A percentile compares a stretch with the other conserved stretches of the same genome.
These are phyloP conservation scores for Xyrichtys novacula DNA, from an alignment of 2,797 vertebrate species.

Conservation along the genomic window DNA sequence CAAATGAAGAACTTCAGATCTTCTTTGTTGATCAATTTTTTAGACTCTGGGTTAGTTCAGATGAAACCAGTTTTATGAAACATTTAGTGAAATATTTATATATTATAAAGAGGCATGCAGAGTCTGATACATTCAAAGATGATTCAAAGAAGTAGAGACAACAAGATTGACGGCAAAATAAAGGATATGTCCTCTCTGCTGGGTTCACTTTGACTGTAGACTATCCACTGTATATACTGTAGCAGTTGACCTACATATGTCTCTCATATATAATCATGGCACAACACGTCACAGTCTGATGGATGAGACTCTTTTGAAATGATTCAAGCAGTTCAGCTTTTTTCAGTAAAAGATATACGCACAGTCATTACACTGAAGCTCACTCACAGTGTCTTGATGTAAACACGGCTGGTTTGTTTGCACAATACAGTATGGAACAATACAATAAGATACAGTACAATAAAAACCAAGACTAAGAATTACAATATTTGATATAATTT, in stretches of 20 bases:
- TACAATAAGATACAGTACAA: too few species aligned
- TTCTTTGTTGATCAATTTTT: conserved; percentile 12
- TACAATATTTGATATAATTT: too few species aligned
- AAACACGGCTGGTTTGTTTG: too few species aligned
- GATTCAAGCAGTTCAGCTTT: too few species aligned
- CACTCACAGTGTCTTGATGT: too few species aligned
- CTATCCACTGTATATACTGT: not conserved
- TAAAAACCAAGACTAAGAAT: too few species aligned
- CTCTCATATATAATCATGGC: too few species aligned
- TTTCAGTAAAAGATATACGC: too few species aligned
- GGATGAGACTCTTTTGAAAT: too few species aligned
- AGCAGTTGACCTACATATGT: conserved; percentile 26
- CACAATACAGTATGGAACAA: too few species aligned
- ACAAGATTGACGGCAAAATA: conserved; percentile 43
- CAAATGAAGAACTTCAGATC: not conserved
- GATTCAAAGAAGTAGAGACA: conserved; percentile 44
- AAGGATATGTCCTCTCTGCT: conserved; percentile 20
- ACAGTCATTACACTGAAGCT: too few species aligned
- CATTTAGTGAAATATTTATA: conserved; percentile 33
- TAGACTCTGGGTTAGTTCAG: not conserved
- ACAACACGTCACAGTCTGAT: too few species aligned
- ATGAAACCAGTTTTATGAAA: conserved; percentile 45
- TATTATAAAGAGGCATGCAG: conserved; percentile 44
- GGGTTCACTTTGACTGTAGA: not conserved
- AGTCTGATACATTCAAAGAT: conserved; percentile 39